Evolutionary conservation across 2,797 vertebrate genomes (phyloP).

Genomic region (Sebastes steindachneri): DNA sequence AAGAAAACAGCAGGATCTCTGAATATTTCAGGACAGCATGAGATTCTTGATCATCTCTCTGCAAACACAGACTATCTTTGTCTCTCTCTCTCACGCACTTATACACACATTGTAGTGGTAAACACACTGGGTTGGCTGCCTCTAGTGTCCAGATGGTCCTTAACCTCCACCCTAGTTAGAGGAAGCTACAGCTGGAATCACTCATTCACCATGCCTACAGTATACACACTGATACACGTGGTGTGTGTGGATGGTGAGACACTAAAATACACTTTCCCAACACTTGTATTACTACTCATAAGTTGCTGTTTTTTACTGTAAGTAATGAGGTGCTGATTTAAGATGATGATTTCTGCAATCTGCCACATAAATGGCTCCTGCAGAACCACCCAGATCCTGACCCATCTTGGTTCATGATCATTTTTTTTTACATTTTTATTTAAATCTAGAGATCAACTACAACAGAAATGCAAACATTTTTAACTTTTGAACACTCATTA

Average conservation of each 20-base stretch:
- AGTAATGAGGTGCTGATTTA: background rate
- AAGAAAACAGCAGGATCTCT: slow-evolving; percentile 17
- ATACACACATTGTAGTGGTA: slow-evolving; percentile 21
- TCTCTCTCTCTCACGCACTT: slow-evolving; percentile 1
- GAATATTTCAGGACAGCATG: slow-evolving; percentile 24
- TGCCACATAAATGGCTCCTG: too few relatives aligned
- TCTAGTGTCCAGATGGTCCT: slow-evolving; percentile 58
- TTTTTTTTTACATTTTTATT: background rate
- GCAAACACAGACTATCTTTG: slow-evolving; percentile 35
- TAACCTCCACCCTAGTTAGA: slow-evolving; percentile 54
- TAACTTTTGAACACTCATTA: background rate
- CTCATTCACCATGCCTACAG: background rate
- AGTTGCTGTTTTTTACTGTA: background rate
- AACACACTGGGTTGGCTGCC: slow-evolving; percentile 36
- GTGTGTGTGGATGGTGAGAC: background rate
- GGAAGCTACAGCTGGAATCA: slow-evolving; percentile 31
- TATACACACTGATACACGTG: background rate
- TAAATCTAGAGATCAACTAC: background rate
- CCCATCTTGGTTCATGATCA: background rate
- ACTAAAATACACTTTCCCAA: background rate
- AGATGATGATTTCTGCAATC: too few relatives aligned
- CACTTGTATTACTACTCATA: background rate
- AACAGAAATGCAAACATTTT: background rate
- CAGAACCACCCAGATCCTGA: background rate
- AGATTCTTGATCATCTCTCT: slow-evolving; percentile 29